phyloP scores from a whole-genome alignment of 1,140 invertebrate genomes.

The Sipha flava region DNA sequence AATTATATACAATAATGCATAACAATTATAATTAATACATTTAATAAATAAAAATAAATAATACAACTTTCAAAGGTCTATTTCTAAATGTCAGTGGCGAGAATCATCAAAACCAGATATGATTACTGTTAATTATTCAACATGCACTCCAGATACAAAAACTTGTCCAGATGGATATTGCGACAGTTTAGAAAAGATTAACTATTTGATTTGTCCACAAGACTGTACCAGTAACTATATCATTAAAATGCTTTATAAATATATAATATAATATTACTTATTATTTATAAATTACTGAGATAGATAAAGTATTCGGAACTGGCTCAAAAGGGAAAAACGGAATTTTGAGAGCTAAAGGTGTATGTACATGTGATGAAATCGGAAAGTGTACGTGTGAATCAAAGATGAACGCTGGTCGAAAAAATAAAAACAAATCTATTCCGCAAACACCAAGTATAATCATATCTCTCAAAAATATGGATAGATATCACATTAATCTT shows the following conservation, averaged over 20 bases:
- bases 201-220: constrained; percentile 1
- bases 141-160: neutral
- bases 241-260: too few relatives aligned
- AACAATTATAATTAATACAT: neutral
- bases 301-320: neutral
- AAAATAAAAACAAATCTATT: neutral
- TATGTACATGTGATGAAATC: constrained; percentile 19
- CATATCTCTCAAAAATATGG: neutral
- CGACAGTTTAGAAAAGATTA: neutral
- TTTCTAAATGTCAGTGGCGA: constrained; percentile 15
- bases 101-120: constrained; percentile 3
- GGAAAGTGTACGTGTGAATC: constrained; percentile 12
- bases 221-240: constrained; percentile 17
- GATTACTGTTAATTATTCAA: neutral
- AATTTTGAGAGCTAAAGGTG: neutral
- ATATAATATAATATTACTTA: too few relatives aligned
- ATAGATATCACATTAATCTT: neutral
- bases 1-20: neutral
- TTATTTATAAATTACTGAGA: too few relatives aligned
- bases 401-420: neutral
- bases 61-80: neutral
- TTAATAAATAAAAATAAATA: neutral
- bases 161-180: constrained; percentile 6
- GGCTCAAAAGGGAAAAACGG: neutral
- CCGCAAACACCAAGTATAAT: neutral